These are phyloP conservation scores for Astropecten irregularis DNA, from an alignment of 53 echinoderm and acorn worm genomes.

Conservation along the genomic window DNA sequence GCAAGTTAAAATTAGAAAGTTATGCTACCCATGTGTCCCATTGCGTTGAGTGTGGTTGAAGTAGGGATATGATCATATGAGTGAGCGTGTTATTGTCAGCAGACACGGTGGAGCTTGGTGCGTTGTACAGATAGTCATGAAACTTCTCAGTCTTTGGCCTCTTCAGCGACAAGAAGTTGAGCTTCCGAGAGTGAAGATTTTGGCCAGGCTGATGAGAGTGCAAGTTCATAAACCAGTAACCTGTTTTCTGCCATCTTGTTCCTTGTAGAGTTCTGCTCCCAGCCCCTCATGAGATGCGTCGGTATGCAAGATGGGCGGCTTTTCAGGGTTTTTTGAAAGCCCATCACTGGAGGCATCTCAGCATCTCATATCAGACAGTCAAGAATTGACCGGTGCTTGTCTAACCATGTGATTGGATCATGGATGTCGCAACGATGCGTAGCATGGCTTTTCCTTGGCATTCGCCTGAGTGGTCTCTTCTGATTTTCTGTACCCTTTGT, in stretches of 20 bases:
- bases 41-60: conserved; percentile 34
- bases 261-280: conserved; percentile 59
- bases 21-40: conserved; percentile 47
- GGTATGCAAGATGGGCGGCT: conserved; percentile 41
- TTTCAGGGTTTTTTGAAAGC: background rate
- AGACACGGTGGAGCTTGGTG: background rate
- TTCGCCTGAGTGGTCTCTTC: background rate
- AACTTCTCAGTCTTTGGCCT: conserved; percentile 41
- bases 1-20: background rate
- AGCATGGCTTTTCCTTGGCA: background rate
- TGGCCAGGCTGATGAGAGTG: conserved; percentile 42
- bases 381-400: background rate
- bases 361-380: background rate
- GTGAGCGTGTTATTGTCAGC: conserved; percentile 42
- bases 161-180: conserved; percentile 44
- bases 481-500: background rate
- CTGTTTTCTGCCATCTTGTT: conserved; percentile 24
- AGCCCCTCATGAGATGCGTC: conserved; percentile 59
- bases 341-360: conserved; percentile 45
- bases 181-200: conserved; percentile 57
- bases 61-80: conserved; percentile 3
- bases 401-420: conserved; percentile 27
- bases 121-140: conserved; percentile 42
- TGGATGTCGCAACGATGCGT: background rate
- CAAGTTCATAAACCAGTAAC: conserved; percentile 59